Base-by-base conservation (phyloP, 2,797 vertebrate genomes). In the Melanotaenia pygmaea region DNA sequence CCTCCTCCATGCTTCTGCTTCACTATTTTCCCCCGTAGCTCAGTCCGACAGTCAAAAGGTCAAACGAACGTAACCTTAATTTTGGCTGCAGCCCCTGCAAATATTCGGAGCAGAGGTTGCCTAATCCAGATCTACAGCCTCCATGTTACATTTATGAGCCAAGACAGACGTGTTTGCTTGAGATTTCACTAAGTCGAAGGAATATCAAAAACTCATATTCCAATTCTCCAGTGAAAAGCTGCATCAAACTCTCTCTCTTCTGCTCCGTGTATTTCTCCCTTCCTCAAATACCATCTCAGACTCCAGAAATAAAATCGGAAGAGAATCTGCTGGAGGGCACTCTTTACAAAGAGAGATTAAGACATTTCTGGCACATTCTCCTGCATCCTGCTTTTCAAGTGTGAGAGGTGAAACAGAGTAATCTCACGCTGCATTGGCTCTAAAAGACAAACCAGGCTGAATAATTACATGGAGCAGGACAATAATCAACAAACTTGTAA, bases 391-490 rank as follows among this genome's bases (percentile, higher is more conserved):
- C 73, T 77, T 83, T 77, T 82, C 81, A 72, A 68, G 76, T 81
- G 86, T 83, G 72, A 85, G 75, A 85, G 88, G 80, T 87, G 88
- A 90, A 87, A 83, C 77, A 59, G 70, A 77, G 85, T 82, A 88
- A 91, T 91, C 77, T 90, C 91, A 91, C 61, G 88, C 86, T 67
- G 81, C 85, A 88, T 85, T 90, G 83, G 72, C 63, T 90, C 74
- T 50, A 45, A 75, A 88, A 91, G 75, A 84, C 83, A 88, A 91
- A 90, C 80, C 84, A 72, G 66, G 83, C 85, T 81, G 84, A 89
- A 91, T 90, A 91, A 91, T 91, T 84, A 91, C 81, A 84, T 75
- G 74, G 71, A 58, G 77, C 62, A 53, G 81, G 78, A 84, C 86
- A 82, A 83, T 85, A 87, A 90, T 90, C 83, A 90, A 80, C 81